Evolutionary conservation across 2,113 vertebrate species (phyloP), one percentile per base, ranked within the genome.

Genomic region (Aegithalos caudatus): DNA sequence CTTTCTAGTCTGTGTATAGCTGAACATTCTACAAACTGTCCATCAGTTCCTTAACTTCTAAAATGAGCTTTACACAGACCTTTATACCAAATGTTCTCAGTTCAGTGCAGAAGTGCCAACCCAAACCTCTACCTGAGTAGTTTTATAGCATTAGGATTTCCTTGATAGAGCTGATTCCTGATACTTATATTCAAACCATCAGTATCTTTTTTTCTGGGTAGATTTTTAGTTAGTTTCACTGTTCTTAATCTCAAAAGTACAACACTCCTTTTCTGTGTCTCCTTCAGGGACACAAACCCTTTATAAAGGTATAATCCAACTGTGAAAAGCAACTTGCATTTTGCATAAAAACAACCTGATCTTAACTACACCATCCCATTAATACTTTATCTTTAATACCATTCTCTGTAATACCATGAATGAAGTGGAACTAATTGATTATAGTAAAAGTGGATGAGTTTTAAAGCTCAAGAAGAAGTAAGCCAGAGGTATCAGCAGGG

Each of bases 391-490:
- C 33, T 48, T 16, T 62, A n/a, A n/a, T n/a, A n/a, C n/a, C n/a
- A n/a, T n/a, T n/a, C 10, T 25, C 73, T 71, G 5, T 47, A 92
- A 69, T 65, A 54, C 0, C 0, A 11, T 57, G 40, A 94, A 53
- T 80, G n/a, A 92, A 92, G 77, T 24, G 11, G 73, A 94, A 89
- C 89, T 42, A 85, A 89, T 79, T 67, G 45, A 91, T 89, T 88
- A 61, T 19, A 64, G 20, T 53, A 21, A 92, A 92, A 87, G 23
- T 60, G 29, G 16, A 60, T 82, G 53, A 51, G 16, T 67, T 72
- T 80, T 58, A 91, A 91, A 87, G 54, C 45, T 86, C 12, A 7
- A 42, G 25, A 78, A 60, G 56, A 64, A 65, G n/a, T 29, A 80
- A 74, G 11, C 45, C 27, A 81, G 72, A 81, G n/a, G 67, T 33